Conservation (phyloP, 1,140 invertebrate genomes). For the Lerema accius region DNA sequence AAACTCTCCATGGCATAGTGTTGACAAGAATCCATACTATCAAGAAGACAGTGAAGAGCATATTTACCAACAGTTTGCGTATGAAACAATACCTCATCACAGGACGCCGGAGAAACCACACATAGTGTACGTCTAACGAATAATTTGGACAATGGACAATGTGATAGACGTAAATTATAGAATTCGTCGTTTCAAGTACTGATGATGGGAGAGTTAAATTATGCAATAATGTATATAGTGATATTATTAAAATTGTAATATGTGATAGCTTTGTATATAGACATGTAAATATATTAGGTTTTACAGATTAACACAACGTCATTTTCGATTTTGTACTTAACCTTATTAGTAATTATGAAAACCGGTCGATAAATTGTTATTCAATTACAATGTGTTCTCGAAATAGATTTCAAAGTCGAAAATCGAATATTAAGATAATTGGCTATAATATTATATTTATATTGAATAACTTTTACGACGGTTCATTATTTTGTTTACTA, state of each 20-base stretch:
- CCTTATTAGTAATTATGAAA: conserved; percentile 55
- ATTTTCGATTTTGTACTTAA: conserved; percentile 77
- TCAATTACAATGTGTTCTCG: neutral
- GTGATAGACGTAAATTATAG: conserved; percentile 53
- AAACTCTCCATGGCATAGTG: conserved; percentile 83
- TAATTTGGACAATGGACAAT: conserved; percentile 66
- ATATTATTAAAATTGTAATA: conserved; percentile 76
- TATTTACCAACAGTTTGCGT: conserved; percentile 84
- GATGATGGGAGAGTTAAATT: conserved; percentile 55
- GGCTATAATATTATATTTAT: conserved; percentile 33
- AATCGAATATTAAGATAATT: too few species aligned
- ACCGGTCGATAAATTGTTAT: neutral
- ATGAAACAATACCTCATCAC: conserved; percentile 81
- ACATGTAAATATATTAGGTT: conserved; percentile 71
- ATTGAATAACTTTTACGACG: conserved; percentile 19
- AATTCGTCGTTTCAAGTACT: conserved; percentile 56
- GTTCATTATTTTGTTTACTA: conserved; percentile 60
- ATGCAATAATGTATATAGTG: conserved; percentile 81
- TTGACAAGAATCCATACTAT: conserved; percentile 81
- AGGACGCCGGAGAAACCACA: conserved; percentile 83
- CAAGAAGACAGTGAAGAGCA: conserved; percentile 81
- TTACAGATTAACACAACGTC: conserved; percentile 54
- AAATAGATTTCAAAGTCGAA: neutral
- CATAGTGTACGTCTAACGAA: conserved; percentile 85
- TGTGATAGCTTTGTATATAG: conserved; percentile 82